Percentiles rank a stretch among this genome's conserved stretches.
These are phyloP conservation scores for Coremacera marginata DNA, from an alignment of 2,888 invertebrate genomes.

Conservation along the genomic window DNA sequence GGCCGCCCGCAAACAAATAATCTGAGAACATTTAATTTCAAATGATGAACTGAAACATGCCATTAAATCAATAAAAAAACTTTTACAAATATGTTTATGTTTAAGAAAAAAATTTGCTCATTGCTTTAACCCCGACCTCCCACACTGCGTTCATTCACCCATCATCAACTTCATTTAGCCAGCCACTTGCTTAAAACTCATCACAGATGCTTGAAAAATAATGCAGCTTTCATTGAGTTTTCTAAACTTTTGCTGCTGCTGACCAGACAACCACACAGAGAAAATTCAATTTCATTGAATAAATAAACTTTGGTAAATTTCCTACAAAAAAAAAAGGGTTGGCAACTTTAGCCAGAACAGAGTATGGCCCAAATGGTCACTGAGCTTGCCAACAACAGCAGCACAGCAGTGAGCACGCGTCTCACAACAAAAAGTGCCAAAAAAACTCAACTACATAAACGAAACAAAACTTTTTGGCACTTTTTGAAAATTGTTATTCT, in stretches of 20 bases:
- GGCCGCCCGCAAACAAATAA: background rate
- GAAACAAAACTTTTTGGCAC: constrained; percentile 3
- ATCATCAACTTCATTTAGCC: too few species aligned
- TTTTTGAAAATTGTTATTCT: background rate
- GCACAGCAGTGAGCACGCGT: background rate
- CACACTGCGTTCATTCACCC: too few species aligned
- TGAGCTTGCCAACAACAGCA: too few species aligned
- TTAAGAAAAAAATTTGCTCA: background rate
- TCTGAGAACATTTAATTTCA: background rate
- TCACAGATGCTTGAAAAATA: background rate
- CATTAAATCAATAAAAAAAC: background rate
- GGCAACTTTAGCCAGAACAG: constrained; percentile 5
- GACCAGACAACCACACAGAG: background rate
- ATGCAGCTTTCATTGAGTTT: background rate
- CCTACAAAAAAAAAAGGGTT: background rate
- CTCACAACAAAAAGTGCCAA: background rate
- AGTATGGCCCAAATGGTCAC: background rate
- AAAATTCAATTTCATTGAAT: constrained; percentile 38
- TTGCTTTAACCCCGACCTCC: too few species aligned
- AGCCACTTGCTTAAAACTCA: too few species aligned
- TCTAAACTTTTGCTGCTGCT: background rate
- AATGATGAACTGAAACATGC: background rate
- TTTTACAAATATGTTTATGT: background rate
- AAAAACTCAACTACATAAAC: constrained; percentile 1
- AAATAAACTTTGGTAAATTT: constrained; percentile 39